phyloP scores from a whole-genome alignment of 1,140 invertebrate genomes.

The Drosophila azteca region DNA sequence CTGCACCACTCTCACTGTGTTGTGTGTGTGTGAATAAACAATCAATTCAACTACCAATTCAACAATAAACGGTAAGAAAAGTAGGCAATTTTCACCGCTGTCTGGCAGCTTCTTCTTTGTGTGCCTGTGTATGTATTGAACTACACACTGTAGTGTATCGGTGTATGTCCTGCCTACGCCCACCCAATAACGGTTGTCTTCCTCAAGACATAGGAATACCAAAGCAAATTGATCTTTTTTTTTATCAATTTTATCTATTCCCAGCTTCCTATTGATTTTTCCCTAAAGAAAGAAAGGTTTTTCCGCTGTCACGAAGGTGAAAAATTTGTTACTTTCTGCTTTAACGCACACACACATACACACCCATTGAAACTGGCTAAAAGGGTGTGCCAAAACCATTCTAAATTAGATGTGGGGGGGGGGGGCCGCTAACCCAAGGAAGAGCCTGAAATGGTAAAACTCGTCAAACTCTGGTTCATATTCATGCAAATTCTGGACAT shows the following conservation, averaged over 20 bases:
- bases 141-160: background rate
- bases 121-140: constrained; percentile 20
- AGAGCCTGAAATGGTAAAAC: background rate
- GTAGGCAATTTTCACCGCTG: constrained; percentile 26
- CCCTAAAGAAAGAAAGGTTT: constrained; percentile 42
- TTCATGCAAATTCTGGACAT: background rate
- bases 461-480: background rate
- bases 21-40: constrained; percentile 42
- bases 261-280: constrained; percentile 69
- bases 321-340: constrained; percentile 55
- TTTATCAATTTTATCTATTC: constrained; percentile 3
- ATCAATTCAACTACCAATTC: constrained; percentile 6
- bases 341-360: constrained; percentile 22
- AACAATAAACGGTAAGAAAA: constrained; percentile 34
- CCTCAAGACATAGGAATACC: background rate
- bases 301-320: constrained; percentile 34
- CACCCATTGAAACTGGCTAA: background rate
- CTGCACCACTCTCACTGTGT: constrained; percentile 50
- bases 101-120: constrained; percentile 49
- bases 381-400: constrained; percentile 54
- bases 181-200: constrained; percentile 17
- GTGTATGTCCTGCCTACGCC: constrained; percentile 42
- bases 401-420: background rate
- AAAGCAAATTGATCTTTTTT: background rate
- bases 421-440: background rate